Percentiles rank a stretch among this genome's conserved stretches.
phyloP scores from a whole-genome alignment of 2,113 vertebrate species.

The Oryzias celebensis region DNA sequence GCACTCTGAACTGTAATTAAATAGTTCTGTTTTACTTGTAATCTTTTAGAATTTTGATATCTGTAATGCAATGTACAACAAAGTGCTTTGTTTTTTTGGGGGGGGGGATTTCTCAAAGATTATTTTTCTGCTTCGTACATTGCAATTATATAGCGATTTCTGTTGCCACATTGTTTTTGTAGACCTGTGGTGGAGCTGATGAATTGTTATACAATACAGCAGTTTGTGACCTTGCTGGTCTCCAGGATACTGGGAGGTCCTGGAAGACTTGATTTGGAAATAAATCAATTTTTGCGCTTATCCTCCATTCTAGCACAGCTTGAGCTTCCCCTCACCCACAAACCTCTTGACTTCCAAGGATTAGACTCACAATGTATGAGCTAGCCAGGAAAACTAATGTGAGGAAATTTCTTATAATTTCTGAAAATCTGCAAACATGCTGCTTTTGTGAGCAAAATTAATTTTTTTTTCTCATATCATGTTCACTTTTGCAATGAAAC shows the following conservation, averaged over 20 bases:
- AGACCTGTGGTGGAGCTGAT: constrained; percentile 38
- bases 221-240: constrained; percentile 37
- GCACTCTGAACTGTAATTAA: too few relatives aligned
- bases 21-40: too few relatives aligned
- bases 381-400: constrained; percentile 41
- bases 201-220: constrained; percentile 44
- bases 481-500: too few relatives aligned
- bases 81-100: too few relatives aligned
- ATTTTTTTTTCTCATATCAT: too few relatives aligned
- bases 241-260: constrained; percentile 46
- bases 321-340: constrained; percentile 45
- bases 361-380: constrained; percentile 12
- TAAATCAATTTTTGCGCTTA: constrained; percentile 12
- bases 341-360: constrained; percentile 37
- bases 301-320: constrained; percentile 40
- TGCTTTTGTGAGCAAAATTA: too few relatives aligned
- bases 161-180: constrained; percentile 39
- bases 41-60: too few relatives aligned
- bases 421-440: too few relatives aligned
- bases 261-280: constrained; percentile 21
- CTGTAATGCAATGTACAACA: too few relatives aligned
- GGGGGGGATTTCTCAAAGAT: too few relatives aligned
- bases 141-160: constrained; percentile 9
- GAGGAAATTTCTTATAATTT: constrained; percentile 8
- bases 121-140: background rate